Evolutionary conservation across 1,140 invertebrate species (phyloP).

Genomic region (Diploscapter pachys): DNA sequence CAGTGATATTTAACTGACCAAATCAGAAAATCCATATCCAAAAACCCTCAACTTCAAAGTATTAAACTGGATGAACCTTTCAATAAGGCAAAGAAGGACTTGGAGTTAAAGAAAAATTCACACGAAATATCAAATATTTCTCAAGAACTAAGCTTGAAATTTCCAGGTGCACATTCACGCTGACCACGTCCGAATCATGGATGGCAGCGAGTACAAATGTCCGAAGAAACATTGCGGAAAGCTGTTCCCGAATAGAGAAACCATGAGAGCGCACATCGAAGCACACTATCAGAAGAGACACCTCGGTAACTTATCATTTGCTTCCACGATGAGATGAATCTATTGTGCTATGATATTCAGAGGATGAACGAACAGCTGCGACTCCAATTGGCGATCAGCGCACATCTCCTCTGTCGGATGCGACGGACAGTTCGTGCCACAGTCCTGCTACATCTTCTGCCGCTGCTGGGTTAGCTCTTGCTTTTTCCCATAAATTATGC

Average conservation of each 20-base stretch:
- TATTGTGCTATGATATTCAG: background rate
- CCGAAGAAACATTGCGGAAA: conserved; percentile 33
- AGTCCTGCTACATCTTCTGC: background rate
- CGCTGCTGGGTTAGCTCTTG: background rate
- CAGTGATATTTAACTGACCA: background rate
- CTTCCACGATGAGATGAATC: background rate
- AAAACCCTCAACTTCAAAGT: conserved; percentile 8
- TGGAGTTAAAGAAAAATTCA: background rate
- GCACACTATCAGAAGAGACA: conserved; percentile 27
- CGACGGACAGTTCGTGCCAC: conserved; percentile 9
- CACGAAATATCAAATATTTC: background rate
- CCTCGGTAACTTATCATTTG: background rate
- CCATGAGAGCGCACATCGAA: conserved; percentile 29
- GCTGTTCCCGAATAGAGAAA: conserved; percentile 35
- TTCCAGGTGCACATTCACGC: conserved; percentile 34
- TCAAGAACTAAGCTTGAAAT: background rate
- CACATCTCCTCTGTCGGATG: conserved; percentile 6
- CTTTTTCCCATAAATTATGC: background rate
- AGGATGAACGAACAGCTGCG: background rate
- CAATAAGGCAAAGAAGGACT: conserved; percentile 4
- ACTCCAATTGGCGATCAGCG: background rate
- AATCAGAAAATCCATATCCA: conserved; percentile 1
- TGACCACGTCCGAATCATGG: conserved; percentile 37
- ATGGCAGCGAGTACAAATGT: conserved; percentile 37
- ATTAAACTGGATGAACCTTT: conserved; percentile 7